phyloP scores from a whole-genome alignment of 2,888 invertebrate genomes.

The Heliconius erato region DNA sequence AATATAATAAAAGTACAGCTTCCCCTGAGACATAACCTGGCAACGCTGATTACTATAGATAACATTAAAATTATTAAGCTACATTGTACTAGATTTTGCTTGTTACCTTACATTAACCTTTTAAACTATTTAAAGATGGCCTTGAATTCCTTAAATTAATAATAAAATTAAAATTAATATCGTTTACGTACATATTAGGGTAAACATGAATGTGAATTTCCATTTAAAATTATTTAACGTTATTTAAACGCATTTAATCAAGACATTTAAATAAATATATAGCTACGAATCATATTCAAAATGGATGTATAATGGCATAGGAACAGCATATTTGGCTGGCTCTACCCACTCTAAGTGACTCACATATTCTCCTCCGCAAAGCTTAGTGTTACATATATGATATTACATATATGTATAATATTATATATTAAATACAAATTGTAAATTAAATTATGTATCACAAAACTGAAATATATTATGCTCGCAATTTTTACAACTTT shows the following conservation, averaged over 20 bases:
- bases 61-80: too few relatives aligned
- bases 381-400: neutral
- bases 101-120: too few relatives aligned
- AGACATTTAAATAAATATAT: neutral
- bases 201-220: neutral
- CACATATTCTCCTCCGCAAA: slow-evolving; percentile 13
- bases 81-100: too few relatives aligned
- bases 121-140: too few relatives aligned
- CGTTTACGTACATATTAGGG: neutral
- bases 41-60: too few relatives aligned
- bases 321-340: neutral
- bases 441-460: neutral
- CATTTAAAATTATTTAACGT: neutral
- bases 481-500: neutral
- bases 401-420: neutral
- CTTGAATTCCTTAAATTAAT: too few relatives aligned
- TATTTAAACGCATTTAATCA: too few relatives aligned
- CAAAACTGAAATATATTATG: neutral
- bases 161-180: too few relatives aligned
- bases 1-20: too few relatives aligned
- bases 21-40: too few relatives aligned
- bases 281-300: neutral
- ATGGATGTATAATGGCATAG: neutral
- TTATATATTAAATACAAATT: neutral
- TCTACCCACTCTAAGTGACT: slow-evolving; percentile 13